Conservation (phyloP, 2,113 vertebrate genomes). For the Serinus canaria region DNA sequence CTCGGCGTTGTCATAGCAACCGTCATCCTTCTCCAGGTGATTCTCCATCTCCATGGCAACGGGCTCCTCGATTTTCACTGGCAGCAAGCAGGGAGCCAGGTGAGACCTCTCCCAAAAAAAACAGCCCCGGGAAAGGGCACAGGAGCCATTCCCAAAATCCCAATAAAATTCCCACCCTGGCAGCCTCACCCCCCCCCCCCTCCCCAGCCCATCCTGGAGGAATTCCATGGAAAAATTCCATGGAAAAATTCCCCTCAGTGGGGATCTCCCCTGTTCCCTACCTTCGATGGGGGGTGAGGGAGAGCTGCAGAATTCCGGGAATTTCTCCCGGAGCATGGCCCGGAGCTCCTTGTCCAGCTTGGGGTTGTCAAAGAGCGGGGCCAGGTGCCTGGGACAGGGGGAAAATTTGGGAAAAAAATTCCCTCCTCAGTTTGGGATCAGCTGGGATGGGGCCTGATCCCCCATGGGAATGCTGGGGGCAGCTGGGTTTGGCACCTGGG, state of each 20-base stretch:
- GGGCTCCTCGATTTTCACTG: constrained; percentile 92
- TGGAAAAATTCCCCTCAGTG: no score
- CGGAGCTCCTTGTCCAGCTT: constrained; percentile 95
- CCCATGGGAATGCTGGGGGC: fast-evolving
- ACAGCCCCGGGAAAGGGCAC: not conserved
- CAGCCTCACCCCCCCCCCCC: no score
- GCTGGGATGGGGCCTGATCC: fast-evolving
- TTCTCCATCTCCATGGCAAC: constrained; percentile 92
- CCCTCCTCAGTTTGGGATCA: not conserved
- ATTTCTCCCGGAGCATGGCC: constrained; percentile 93
- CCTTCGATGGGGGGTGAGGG: constrained; percentile 93
- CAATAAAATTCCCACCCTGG: no score
- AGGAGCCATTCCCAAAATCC: not conserved
- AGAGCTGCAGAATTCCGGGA: constrained; percentile 94
- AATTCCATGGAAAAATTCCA: no score
- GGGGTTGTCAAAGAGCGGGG: constrained; percentile 95
- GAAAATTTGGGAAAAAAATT: no score
- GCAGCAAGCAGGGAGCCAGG: fast-evolving
- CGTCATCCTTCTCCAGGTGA: constrained; percentile 92
- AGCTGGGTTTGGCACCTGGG: no score
- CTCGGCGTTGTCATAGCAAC: constrained; percentile 93
- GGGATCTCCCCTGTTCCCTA: not conserved
- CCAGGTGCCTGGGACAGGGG: constrained; percentile 77
- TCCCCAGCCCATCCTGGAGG: no score
- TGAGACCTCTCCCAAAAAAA: not conserved